These are phyloP conservation scores for Gymnogyps californianus DNA, from an alignment of 2,113 vertebrate species.

Conservation along the genomic window DNA sequence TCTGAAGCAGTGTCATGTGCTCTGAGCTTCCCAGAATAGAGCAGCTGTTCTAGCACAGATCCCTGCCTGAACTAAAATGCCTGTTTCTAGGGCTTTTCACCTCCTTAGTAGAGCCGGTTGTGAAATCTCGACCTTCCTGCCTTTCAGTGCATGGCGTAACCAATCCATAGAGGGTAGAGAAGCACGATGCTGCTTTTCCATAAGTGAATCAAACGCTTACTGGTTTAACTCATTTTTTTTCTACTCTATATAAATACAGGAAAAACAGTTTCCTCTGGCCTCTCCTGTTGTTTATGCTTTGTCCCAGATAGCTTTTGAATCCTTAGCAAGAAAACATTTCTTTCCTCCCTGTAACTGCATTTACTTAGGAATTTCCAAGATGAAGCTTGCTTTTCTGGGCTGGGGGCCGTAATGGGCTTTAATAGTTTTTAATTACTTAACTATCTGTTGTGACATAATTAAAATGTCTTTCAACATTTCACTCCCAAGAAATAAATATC, in stretches of 20 bases:
- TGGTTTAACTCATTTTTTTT: background rate
- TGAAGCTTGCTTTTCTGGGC: background rate
- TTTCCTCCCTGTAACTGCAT: background rate
- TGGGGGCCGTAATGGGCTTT: background rate
- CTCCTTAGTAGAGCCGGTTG: background rate
- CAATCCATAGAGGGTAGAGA: background rate
- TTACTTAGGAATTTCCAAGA: background rate
- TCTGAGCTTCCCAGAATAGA: background rate
- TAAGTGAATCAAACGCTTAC: fast-evolving
- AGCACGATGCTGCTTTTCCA: background rate
- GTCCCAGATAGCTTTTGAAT: background rate
- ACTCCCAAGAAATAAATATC: background rate
- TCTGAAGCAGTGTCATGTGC: background rate
- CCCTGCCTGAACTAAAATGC: background rate
- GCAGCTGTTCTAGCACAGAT: background rate
- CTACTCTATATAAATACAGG: background rate
- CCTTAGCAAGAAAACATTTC: background rate
- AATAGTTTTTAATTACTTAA: constrained; percentile 46
- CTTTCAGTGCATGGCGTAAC: background rate
- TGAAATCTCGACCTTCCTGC: background rate
- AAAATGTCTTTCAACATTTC: constrained; percentile 26
- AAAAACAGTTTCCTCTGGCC: background rate
- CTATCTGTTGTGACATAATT: constrained; percentile 46
- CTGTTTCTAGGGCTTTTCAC: background rate
- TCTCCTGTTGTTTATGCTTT: background rate